These are phyloP conservation scores for Clivina fossor DNA, from an alignment of 2,888 invertebrate genomes.

Conservation along the genomic window DNA sequence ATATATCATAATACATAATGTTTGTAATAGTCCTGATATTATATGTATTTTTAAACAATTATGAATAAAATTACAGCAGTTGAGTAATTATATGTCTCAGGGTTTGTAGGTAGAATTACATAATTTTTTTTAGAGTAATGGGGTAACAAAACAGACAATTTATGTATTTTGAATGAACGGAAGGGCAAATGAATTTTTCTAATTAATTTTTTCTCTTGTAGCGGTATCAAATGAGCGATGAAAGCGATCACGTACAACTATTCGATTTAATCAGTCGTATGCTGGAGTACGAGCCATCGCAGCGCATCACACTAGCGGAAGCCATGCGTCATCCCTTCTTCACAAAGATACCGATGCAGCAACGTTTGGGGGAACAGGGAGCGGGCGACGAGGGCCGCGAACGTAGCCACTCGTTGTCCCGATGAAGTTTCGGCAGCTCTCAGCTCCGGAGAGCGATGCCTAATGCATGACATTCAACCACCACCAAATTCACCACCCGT, in stretches of 20 bases:
- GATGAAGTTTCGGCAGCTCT: constrained; percentile 59
- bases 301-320: constrained; percentile 84
- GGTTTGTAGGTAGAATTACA: too few relatives aligned
- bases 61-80: too few relatives aligned
- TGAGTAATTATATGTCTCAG: too few relatives aligned
- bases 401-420: constrained; percentile 71
- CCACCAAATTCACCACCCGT: constrained; percentile 1
- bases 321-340: constrained; percentile 94
- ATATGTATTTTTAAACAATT: too few relatives aligned
- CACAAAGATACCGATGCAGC: constrained; percentile 77
- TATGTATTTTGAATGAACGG: too few relatives aligned
- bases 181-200: too few relatives aligned
- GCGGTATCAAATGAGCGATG: constrained; percentile 86
- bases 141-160: too few relatives aligned
- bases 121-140: too few relatives aligned
- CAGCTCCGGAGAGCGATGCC: constrained; percentile 38
- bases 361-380: constrained; percentile 65
- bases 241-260: constrained; percentile 87
- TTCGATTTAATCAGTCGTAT: constrained; percentile 94
- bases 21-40: too few relatives aligned
- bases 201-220: constrained; percentile 60
- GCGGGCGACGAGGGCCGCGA: constrained; percentile 61
- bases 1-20: too few relatives aligned
- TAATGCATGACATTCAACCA: constrained; percentile 16
- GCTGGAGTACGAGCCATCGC: constrained; percentile 95